phyloP scores from a whole-genome alignment of 2,888 invertebrate species.

The Rhamnusium bicolor region DNA sequence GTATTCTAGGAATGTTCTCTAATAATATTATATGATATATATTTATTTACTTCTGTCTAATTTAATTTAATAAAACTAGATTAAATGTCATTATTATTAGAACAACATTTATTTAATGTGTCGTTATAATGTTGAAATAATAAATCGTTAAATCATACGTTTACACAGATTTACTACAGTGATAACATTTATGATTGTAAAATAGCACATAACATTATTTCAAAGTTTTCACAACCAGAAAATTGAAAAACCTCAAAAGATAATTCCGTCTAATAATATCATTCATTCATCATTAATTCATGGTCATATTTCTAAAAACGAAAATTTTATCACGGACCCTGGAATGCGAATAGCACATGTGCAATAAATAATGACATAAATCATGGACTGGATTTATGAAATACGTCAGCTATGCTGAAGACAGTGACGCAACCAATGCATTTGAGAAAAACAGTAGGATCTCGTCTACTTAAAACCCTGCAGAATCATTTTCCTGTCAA shows the following conservation, averaged over 20 bases:
- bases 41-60: background rate
- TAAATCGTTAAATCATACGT: background rate
- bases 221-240: background rate
- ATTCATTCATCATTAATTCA: constrained; percentile 30
- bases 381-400: constrained; percentile 18
- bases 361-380: constrained; percentile 36
- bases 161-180: background rate
- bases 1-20: no score
- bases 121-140: background rate
- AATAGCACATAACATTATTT: background rate
- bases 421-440: constrained; percentile 16
- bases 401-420: constrained; percentile 5
- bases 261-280: constrained; percentile 27
- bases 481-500: no score
- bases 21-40: background rate
- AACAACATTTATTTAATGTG: background rate
- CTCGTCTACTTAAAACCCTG: background rate
- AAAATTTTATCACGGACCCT: constrained; percentile 26
- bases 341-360: constrained; percentile 34
- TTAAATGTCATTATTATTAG: background rate
- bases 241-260: constrained; percentile 2
- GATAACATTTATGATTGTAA: background rate
- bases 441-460: background rate
- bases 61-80: background rate
- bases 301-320: constrained; percentile 30